Base-by-base conservation (phyloP, 2,113 vertebrate species). In the Tylochromis polylepis region DNA sequence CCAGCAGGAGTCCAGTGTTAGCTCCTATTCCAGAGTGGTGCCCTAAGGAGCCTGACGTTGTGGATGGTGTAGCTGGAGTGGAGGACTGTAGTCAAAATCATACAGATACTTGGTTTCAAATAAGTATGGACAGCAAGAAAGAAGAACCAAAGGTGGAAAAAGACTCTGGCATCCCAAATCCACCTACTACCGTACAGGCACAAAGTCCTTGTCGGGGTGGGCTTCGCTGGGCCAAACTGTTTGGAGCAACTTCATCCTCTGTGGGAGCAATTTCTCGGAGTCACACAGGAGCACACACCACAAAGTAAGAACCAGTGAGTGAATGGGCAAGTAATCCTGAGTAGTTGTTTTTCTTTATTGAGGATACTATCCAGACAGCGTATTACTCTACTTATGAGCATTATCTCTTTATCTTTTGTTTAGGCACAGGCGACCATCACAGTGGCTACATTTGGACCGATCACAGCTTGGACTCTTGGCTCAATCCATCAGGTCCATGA, bases 371-470 rank as follows among this genome's bases (percentile, higher is more conserved):
- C 10, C 27, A 77, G 11, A 41, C 9, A 18, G 2, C 27, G 16
- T 12, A 29, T 46, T 53, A n/a, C n/a, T 22, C n/a, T 46, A 5
- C 46, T 72, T 12, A 41, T 80, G 27, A 89, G 53, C 8, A 80
- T 36, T 29, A 38, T 29, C 15, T 81, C 27, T 86, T 16, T 62
- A 53, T 81, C 7, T 15, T 80, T 88, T 67, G 22, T 58, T 24
- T n/a, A 93, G 89, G 41, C 75, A 10, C 92, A 98, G 97, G 90
- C 91, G 97, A 43, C 98, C 98, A 0, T 99, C 98, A 0, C 96
- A 97, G 72, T 99, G 98, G 98, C 96, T 99, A 60, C 97, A 96
- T 85, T 92, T 99, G 94, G 97, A 98, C 94, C 96, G 95, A 91
- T 97, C 97, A 0, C 92, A 97, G 55, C 95, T 99, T 82, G 97